Evolutionary conservation across 1,140 invertebrate genomes (phyloP), one percentile per base, ranked within the genome.

Genomic region (Pogonomyrmex barbatus): DNA sequence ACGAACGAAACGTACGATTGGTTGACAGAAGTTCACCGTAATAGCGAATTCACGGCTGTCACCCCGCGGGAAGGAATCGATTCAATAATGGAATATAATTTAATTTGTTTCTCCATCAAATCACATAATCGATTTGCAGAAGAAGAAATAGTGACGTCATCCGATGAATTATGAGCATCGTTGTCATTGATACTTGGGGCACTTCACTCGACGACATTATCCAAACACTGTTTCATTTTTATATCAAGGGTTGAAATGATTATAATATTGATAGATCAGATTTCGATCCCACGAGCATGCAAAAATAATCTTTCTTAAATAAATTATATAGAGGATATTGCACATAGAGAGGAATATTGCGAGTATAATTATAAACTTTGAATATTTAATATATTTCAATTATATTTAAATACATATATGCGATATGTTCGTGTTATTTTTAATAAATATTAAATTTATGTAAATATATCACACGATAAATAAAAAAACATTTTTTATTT

Each of bases 31-130:
- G 71, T 62, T 70, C 39, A 3, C 45, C 10, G 36, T 2, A 42
- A 14, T 45, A 36, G 42, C 52, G 70, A 39, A 71, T 87, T 75
- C 79, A 65, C 24, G 33, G 30, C 5, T 76, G 45, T 75, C 71
- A 54, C 33, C 67, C 60, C 30, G 60, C 17, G 33, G 52, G 30
- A 24, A 65, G 60, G 65, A 30, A 87, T 87, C 89, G 88, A 90
- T 90, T 85, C 62, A 12, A 9, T 67, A 87, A 89, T 83, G 45
- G 84, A 24, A 56, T 84, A 76, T 89, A 89, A 89, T 89, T 87
- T 78, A 88, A 89, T 86, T 89, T 71, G 77, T 58, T 83, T 83
- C 33, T 73, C 39, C 54, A 77, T 86, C 56, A 33, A 58, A 68
- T 36, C 42, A 56, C 12, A 76, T 71, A 12, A 86, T 86, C 68